Base-by-base conservation (phyloP, 2,888 invertebrate genomes). In the Sisyra terminalis region DNA sequence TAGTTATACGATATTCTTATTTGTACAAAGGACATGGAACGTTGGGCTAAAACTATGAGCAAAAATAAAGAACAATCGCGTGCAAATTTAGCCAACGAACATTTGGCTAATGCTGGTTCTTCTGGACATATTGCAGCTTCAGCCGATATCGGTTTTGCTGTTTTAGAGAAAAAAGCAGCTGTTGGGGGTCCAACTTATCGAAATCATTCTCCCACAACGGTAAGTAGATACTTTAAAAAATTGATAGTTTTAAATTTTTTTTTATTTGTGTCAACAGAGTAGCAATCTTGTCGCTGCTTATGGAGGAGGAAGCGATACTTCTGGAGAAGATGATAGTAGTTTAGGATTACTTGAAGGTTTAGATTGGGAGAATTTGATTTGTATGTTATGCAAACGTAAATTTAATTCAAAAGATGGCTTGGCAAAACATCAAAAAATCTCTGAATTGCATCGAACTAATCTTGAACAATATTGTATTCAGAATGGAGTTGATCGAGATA, bases 21-120 rank as follows among this genome's bases (percentile, higher is more conserved):
- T 30, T 39, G 30, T 16, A 41, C 29, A 7, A 41, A 70, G 61
- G 85, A 87, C 52, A 87, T 87, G 87, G 83, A 82, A 56, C 73
- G 82, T 45, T 98, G 98, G 98, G 98, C 97, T 0, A 89, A 96
- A 53, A 89, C 89, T 9, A 66, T 96, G 48, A 97, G 97, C 59
- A 94, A 96, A 59, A 92, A 92, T 65, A 96, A 96, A 59, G 88
- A 90, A 61, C 62, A 48, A 60, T 67, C 17, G 60, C 67, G 46
- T 59, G 54, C 45, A 59, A 24, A 3, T 24, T 24, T 7, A 24
- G 7, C 24, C 24, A 24, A 24, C 7, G 24, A 24, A 24, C 7
- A 24, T 24, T 5, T 24, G 24, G 24, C 24, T 24, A 24, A 24
- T 24, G 24, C 24, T 24, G 24, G 24, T 24, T 24, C 24, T 24